These are phyloP conservation scores for Propithecus coquereli DNA, from an alignment of 2,113 vertebrate species.

Conservation along the genomic window DNA sequence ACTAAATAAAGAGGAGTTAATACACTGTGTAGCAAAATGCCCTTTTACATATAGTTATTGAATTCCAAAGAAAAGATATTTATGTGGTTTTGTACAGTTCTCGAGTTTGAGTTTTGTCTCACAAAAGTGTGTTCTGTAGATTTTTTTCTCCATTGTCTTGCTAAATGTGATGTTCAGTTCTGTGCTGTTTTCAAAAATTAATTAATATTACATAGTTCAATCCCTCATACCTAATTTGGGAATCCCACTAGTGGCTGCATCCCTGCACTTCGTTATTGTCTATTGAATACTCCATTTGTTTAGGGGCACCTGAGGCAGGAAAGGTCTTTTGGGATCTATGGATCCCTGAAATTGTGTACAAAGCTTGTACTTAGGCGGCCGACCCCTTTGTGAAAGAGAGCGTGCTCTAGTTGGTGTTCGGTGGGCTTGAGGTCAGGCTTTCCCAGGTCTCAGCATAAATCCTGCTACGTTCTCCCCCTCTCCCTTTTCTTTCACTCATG, in stretches of 20 bases:
- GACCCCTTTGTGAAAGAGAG: neutral
- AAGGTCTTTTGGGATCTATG: neutral
- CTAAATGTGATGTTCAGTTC: neutral
- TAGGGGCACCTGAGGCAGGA: neutral
- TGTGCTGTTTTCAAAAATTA: neutral
- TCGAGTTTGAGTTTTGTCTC: conserved; percentile 11
- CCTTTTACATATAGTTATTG: conserved; percentile 20
- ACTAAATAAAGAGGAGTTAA: conserved; percentile 54
- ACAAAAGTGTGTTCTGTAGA: neutral
- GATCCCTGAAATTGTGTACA: neutral
- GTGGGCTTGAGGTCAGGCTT: neutral
- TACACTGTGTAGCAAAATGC: conserved; percentile 34
- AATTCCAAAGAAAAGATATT: conserved; percentile 42
- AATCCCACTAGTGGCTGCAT: neutral
- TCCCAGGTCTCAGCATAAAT: neutral
- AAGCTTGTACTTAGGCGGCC: neutral
- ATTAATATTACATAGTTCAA: neutral
- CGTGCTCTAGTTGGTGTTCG: too few relatives aligned
- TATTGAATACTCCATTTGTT: neutral
- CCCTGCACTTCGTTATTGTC: neutral
- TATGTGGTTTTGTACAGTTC: neutral
- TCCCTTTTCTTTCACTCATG: neutral
- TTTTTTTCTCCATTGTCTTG: neutral
- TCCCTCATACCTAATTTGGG: neutral
- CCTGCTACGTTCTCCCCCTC: neutral